Evolutionary conservation across 2,888 invertebrate genomes (phyloP).

Genomic region (Eubasilissa splendida): DNA sequence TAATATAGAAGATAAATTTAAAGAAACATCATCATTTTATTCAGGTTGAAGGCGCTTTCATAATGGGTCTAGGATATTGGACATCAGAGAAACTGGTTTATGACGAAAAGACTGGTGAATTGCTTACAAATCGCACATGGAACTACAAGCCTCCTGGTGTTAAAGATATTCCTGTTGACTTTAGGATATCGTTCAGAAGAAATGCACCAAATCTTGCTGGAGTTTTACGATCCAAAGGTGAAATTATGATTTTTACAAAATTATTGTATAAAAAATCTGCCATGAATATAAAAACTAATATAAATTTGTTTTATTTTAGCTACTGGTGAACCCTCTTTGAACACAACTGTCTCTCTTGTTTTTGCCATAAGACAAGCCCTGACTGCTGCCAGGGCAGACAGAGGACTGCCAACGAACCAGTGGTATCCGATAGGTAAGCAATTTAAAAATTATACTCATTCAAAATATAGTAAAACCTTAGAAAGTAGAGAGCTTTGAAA

Average conservation of each 20-base stretch:
- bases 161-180: conserved; percentile 80
- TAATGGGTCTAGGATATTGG: conserved; percentile 82
- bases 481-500: neutral
- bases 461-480: conserved; percentile 48
- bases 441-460: neutral
- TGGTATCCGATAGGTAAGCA: conserved; percentile 76
- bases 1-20: too few relatives aligned
- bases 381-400: conserved; percentile 75
- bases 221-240: conserved; percentile 80
- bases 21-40: neutral
- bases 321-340: conserved; percentile 73
- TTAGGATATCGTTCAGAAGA: conserved; percentile 75
- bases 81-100: conserved; percentile 78
- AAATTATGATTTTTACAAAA: neutral
- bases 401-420: conserved; percentile 68
- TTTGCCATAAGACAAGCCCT: conserved; percentile 77
- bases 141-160: conserved; percentile 80
- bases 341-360: conserved; percentile 68
- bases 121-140: conserved; percentile 83
- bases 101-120: conserved; percentile 72
- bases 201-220: conserved; percentile 76
- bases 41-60: conserved; percentile 69
- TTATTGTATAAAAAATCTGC: neutral
- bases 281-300: neutral
- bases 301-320: conserved; percentile 64